These are phyloP conservation scores for Drosophila mercatorum DNA, from an alignment of 2,888 invertebrate genomes.

Conservation along the genomic window DNA sequence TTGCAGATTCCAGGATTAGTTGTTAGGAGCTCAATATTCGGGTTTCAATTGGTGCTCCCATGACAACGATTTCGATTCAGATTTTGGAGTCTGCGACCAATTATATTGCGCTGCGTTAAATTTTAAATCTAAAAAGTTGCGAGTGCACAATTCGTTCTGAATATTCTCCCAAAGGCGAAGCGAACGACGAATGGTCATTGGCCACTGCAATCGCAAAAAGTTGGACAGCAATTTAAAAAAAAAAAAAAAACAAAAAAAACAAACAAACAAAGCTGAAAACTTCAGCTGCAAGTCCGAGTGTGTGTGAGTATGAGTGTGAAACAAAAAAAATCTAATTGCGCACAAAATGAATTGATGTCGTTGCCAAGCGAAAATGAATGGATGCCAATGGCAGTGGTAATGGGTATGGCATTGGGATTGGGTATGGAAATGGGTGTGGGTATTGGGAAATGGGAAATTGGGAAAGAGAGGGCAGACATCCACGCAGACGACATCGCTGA, in stretches of 20 bases:
- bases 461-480: slow-evolving; percentile 24
- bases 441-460: slow-evolving; percentile 19
- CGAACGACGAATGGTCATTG: slow-evolving; percentile 53
- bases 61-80: slow-evolving; percentile 1
- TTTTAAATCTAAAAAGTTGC: slow-evolving; percentile 58
- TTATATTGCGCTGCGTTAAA: slow-evolving; percentile 12
- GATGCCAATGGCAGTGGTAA: slow-evolving; percentile 30
- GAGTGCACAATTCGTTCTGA: slow-evolving; percentile 62
- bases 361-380: slow-evolving; percentile 76
- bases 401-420: neutral
- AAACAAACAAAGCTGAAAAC: slow-evolving; percentile 49
- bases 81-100: neutral
- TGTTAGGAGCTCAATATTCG: neutral
- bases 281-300: slow-evolving; percentile 30
- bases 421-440: slow-evolving; percentile 6
- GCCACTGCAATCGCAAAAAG: slow-evolving; percentile 63
- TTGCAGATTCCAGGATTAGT: neutral
- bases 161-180: slow-evolving; percentile 31
- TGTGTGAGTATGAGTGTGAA: slow-evolving; percentile 26
- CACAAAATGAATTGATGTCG: slow-evolving; percentile 80
- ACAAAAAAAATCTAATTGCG: slow-evolving; percentile 74
- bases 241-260: slow-evolving; percentile 30
- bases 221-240: slow-evolving; percentile 59
- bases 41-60: neutral
- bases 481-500: slow-evolving; percentile 33